Base-by-base conservation (phyloP, 2,113 vertebrate genomes). In the Misgurnus mizolepis region DNA sequence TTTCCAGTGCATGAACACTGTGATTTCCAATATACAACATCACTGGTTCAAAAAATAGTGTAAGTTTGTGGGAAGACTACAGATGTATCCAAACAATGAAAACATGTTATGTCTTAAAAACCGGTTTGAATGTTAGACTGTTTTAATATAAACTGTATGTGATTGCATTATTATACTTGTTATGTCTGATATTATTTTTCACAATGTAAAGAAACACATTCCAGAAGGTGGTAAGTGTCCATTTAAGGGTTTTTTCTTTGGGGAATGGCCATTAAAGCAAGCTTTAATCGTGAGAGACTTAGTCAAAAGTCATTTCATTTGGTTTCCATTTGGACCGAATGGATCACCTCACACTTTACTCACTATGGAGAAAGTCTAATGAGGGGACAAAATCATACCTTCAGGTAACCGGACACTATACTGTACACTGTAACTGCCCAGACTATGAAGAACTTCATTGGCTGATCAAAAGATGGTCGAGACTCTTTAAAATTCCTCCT, bases 401-500 rank as follows among this genome's bases (percentile, higher is more conserved):
- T 85, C 65, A 88, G 88, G 92, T 93, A 93, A 93, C 79, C 53
- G 83, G 89, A 93, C 86, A 90, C 92, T 90, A 87, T 93, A 92
- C 91, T 92, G 91, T 93, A 93, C 90, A 93, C 89, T 88, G 88
- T 93, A 93, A 76, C 85, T 82, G 81, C 69, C 86, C 87, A 83
- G 5, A 79, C 84, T 85, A 84, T 14, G 41, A 88, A 89, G 84
- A 84, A 82, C 84, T 89, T 88, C 86, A 90, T 85, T 88, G 91
- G 86, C 88, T 92, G 91, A 94, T 93, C 92, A 94, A 94, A 93
- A 93, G 91, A 92, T 89, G 88, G 87, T 88, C 81, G 82, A 85
- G 82, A 86, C 91, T 90, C 88, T 91, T 94, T 92, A 93, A 94
- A 91, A 94, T 93, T 93, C 93, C 92, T 91, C 89, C 85, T 88